Conservation (phyloP, 2,888 invertebrate genomes). For the Tuberolachnus salignus region DNA sequence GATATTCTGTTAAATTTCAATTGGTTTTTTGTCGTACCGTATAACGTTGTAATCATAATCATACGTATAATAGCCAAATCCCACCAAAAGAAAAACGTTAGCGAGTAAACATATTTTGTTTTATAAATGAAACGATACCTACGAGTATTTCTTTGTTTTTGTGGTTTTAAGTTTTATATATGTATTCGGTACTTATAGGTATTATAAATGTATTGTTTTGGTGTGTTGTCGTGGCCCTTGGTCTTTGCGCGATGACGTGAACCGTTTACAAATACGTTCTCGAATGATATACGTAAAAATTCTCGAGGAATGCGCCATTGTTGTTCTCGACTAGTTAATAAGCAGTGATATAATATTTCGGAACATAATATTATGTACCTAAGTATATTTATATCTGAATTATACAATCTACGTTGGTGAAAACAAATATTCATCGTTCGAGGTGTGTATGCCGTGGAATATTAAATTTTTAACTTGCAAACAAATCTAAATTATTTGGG, state of each 20-base stretch:
- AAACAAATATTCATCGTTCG: neutral
- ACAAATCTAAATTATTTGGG: too few species aligned
- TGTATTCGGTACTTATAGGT: neutral
- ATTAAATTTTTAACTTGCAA: too few species aligned
- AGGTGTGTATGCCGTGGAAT: too few species aligned
- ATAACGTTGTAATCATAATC: too few species aligned
- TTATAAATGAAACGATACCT: neutral
- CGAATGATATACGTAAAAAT: neutral
- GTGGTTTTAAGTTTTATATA: neutral
- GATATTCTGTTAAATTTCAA: too few species aligned
- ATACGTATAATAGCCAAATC: too few species aligned
- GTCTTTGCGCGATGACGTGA: constrained; percentile 2
- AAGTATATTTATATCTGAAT: too few species aligned
- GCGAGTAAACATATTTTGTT: too few species aligned
- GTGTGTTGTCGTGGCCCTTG: neutral
- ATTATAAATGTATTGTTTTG: neutral
- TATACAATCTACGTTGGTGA: neutral
- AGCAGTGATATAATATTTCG: neutral
- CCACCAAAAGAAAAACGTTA: too few species aligned
- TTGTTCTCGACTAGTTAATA: neutral
- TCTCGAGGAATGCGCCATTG: neutral
- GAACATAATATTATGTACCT: neutral
- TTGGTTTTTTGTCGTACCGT: too few species aligned
- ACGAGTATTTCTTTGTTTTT: neutral
- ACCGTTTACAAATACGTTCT: constrained; percentile 9